Evolutionary conservation across 2,797 vertebrate species (phyloP).

Genomic region (Myiothlypis chrysogaster): DNA sequence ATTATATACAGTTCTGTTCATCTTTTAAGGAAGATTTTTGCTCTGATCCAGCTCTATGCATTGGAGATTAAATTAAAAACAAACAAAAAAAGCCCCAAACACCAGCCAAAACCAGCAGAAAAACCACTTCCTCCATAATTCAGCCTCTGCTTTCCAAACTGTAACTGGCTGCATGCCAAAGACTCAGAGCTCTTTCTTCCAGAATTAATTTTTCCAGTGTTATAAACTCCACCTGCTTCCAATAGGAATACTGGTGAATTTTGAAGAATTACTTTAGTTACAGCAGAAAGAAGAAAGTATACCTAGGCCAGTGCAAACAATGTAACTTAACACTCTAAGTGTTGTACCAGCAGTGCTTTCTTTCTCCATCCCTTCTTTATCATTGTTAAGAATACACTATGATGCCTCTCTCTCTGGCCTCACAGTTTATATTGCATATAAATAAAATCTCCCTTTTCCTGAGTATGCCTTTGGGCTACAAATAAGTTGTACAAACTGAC

Average conservation of each 20-base stretch:
- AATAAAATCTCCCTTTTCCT: not conserved
- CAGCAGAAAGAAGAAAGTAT: not conserved
- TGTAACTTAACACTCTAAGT: not conserved
- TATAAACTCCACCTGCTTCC: not conserved
- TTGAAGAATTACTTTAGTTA: not conserved
- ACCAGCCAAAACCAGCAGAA: not conserved
- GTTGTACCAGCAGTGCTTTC: not conserved
- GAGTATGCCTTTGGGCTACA: not conserved
- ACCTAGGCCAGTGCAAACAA: not conserved
- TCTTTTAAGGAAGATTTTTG: not conserved
- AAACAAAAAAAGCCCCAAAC: not conserved
- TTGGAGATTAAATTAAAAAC: not conserved
- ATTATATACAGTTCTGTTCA: not conserved
- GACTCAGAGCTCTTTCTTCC: not conserved
- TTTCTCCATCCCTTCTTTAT: not conserved
- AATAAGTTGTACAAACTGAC: not conserved
- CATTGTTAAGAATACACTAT: not conserved
- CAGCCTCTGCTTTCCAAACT: not conserved
- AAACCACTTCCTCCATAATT: not conserved
- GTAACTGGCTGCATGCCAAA: not conserved
- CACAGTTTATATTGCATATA: not conserved
- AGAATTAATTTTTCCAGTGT: not conserved
- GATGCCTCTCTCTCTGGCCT: not conserved
- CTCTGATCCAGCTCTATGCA: fast-evolving
- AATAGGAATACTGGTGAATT: not conserved